Percentiles rank a stretch among this genome's conserved stretches.
phyloP scores from a whole-genome alignment of 1,140 invertebrate species.

The Hycleus phaleratus region DNA sequence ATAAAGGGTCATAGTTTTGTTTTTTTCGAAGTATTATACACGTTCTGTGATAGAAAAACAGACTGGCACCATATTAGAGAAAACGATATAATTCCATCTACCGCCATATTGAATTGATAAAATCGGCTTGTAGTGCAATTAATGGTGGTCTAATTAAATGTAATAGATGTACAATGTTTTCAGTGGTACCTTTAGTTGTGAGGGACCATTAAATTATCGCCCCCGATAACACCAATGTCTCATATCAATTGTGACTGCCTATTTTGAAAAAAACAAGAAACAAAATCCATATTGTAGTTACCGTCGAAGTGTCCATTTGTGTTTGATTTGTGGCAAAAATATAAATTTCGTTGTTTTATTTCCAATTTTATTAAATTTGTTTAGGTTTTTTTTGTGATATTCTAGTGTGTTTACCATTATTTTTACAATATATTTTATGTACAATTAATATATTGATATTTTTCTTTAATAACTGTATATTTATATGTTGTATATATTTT shows the following conservation, averaged over 20 bases:
- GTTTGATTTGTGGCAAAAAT: not conserved
- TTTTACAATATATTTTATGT: conserved; percentile 13
- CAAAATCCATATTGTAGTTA: not conserved
- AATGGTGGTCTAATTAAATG: not conserved
- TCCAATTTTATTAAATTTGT: not conserved
- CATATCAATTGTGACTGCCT: conserved; percentile 19
- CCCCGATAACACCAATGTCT: conserved; percentile 21
- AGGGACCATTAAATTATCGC: conserved; percentile 9
- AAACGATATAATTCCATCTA: conserved; percentile 8
- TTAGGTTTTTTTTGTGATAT: conserved; percentile 10
- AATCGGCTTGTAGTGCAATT: no score
- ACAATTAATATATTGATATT: conserved; percentile 10
- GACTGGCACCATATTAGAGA: conserved; percentile 28
- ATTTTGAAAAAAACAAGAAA: conserved; percentile 3
- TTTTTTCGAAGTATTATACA: conserved; percentile 22
- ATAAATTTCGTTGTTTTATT: conserved; percentile 6
- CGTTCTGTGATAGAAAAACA: conserved; percentile 33
- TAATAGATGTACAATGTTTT: not conserved
- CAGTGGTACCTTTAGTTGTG: conserved; percentile 16
- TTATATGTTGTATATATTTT: conserved; percentile 16
- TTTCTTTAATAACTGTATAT: not conserved
- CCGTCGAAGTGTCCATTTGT: conserved; percentile 6
- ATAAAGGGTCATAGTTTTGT: not conserved
- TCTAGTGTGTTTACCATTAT: conserved; percentile 12
- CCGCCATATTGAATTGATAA: not conserved